These are phyloP conservation scores for Toxotes jaculatrix DNA, from an alignment of 2,113 vertebrate species.

Conservation along the genomic window DNA sequence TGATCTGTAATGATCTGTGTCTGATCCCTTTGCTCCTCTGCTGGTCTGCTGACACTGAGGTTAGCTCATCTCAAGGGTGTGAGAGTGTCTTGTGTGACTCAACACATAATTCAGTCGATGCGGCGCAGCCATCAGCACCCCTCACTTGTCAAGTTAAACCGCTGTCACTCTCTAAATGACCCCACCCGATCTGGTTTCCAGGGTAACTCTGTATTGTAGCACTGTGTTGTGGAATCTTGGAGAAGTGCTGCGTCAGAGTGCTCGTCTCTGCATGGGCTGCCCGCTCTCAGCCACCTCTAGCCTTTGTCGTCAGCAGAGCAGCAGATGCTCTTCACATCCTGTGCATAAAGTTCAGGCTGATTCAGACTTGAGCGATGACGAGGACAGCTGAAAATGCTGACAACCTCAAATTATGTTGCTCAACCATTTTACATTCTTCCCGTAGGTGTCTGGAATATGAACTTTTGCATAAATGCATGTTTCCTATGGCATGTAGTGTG, in stretches of 20 bases:
- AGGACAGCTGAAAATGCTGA: constrained; percentile 55
- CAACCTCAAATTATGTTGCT: constrained; percentile 53
- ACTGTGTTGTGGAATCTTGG: constrained; percentile 76
- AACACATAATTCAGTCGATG: constrained; percentile 33
- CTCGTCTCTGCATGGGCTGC: constrained; percentile 5
- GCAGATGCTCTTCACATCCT: constrained; percentile 71
- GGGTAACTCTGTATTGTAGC: constrained; percentile 60
- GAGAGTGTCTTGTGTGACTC: constrained; percentile 55
- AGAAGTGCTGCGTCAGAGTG: constrained; percentile 52
- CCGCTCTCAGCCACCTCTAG: constrained; percentile 37
- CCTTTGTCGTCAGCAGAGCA: constrained; percentile 50
- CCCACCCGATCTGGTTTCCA: constrained; percentile 66
- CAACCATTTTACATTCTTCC: constrained; percentile 20
- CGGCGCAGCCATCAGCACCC: constrained; percentile 20
- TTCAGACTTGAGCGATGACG: constrained; percentile 57
- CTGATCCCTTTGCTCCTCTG: constrained; percentile 11
- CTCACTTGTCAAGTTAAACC: constrained; percentile 31
- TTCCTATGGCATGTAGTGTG: not conserved
- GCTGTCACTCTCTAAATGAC: constrained; percentile 35
- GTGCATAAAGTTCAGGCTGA: constrained; percentile 62
- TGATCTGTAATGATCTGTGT: not conserved
- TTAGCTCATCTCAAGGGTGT: constrained; percentile 47
- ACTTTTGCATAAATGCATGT: constrained; percentile 43
- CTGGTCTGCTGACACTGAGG: constrained; percentile 4
- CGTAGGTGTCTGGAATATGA: constrained; percentile 1